Conservation (phyloP, 2,888 invertebrate species). For the Bellardia pandia region DNA sequence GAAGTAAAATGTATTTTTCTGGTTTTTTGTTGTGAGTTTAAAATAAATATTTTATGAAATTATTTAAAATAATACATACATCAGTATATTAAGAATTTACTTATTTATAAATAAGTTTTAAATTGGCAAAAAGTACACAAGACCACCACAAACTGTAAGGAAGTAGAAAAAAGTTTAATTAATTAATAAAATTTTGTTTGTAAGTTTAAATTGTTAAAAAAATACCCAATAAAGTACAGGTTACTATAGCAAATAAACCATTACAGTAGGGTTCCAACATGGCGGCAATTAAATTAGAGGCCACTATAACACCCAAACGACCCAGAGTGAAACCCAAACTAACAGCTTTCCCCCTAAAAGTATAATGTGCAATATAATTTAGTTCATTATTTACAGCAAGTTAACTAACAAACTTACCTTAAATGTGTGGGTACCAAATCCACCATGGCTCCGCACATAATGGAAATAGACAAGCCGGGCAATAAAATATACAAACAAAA, state of each 20-base stretch:
- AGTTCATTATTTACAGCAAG: too few relatives aligned
- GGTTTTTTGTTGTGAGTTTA: background rate
- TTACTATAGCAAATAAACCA: conserved; percentile 78
- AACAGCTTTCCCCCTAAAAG: conserved; percentile 79
- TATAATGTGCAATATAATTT: background rate
- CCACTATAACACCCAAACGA: conserved; percentile 79
- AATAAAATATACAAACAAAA: conserved; percentile 81
- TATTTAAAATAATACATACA: background rate
- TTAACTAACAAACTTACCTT: conserved; percentile 74
- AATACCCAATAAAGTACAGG: conserved; percentile 76
- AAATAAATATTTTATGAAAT: conserved; percentile 14
- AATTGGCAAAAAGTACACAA: conserved; percentile 78
- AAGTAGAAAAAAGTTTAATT: conserved; percentile 4
- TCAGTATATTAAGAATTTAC: background rate
- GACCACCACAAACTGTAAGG: conserved; percentile 76
- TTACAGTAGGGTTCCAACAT: conserved; percentile 78
- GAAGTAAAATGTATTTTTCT: background rate
- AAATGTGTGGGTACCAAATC: conserved; percentile 80
- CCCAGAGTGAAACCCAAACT: conserved; percentile 79
- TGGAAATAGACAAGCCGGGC: conserved; percentile 80
- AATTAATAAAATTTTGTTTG: background rate
- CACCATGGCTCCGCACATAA: conserved; percentile 80
- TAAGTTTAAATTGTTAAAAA: background rate
- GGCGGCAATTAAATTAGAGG: conserved; percentile 79
- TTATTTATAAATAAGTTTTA: background rate